Evolutionary conservation across 2,113 vertebrate species (phyloP).

Genomic region (Bubo blakistoni): DNA sequence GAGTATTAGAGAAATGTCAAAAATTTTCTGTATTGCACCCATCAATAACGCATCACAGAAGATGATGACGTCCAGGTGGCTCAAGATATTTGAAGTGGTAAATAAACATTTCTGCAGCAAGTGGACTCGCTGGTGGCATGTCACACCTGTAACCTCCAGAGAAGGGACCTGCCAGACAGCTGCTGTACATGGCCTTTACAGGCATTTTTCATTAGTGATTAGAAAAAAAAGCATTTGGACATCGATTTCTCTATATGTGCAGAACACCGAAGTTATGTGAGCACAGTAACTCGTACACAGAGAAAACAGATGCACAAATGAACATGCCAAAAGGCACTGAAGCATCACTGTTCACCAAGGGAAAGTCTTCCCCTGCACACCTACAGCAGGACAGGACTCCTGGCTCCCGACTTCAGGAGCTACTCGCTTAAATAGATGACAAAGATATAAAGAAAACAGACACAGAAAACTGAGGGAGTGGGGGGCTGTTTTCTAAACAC

Average conservation of each 20-base stretch:
- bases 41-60: background rate
- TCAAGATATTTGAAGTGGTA: background rate
- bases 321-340: background rate
- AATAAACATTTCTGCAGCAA: background rate
- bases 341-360: background rate
- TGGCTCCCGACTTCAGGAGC: background rate
- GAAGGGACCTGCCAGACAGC: background rate
- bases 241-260: background rate
- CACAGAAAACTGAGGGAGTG: fast-evolving
- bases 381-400: background rate
- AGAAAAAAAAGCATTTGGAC: background rate
- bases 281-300: fast-evolving
- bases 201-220: background rate
- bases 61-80: background rate
- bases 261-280: background rate
- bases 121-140: background rate
- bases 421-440: fast-evolving
- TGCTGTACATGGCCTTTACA: background rate
- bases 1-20: background rate
- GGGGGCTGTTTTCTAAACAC: background rate
- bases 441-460: fast-evolving
- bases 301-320: background rate
- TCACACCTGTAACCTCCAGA: too few relatives aligned
- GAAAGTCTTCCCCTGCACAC: background rate
- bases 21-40: background rate